Base-by-base conservation (phyloP, 1,140 invertebrate genomes). In the Cepaea nemoralis region DNA sequence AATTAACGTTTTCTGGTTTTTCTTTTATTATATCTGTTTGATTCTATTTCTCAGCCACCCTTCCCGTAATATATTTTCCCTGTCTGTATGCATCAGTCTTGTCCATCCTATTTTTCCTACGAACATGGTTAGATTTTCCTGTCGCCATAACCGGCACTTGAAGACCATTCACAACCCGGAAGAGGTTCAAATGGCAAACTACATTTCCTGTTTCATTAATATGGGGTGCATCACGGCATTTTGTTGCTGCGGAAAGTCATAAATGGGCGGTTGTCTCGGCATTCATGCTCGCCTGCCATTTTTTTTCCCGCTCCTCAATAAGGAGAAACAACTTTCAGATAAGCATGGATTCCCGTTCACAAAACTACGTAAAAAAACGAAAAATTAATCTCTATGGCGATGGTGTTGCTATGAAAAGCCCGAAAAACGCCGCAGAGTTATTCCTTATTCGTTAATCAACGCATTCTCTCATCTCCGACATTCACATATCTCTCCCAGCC, bases 131-230 rank as follows among this genome's bases (percentile, higher is more conserved):
- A 42, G 19, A 24, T 24, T 48, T 33, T 48, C 8, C 35, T 48
- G 19, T 5, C 8, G 31, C 39, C 71, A 39, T 42, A n/a, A 74
- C 40, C 1, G n/a, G 31, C 42, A 5, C 6, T 2, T 5, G 12
- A n/a, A 1, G 27, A 45, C 27, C 71, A 48, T 27, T 50, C 71
- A 74, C 39, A 8, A 31, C 24, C 24, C n/a, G 42, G 37, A 33
- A 33, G 31, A 35, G 31, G 71, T 42, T 74, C 40, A 74, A 48
- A 74, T 73, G 71, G 22, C 71, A 42, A 48, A 74, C 42, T 48
- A 39, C 22, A 74, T 74, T 74, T 74, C 33, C 42, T 74, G 22
- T 74, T 74, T 48, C 71, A 42, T 48, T 3, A 74, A 74, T 74
- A 45, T 45, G 27, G 27, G 16, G 16, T 45, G 40, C 42, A 48